Evolutionary conservation across 2,113 vertebrate species (phyloP), one percentile per base, ranked within the genome.

Genomic region (Nothocercus julius): DNA sequence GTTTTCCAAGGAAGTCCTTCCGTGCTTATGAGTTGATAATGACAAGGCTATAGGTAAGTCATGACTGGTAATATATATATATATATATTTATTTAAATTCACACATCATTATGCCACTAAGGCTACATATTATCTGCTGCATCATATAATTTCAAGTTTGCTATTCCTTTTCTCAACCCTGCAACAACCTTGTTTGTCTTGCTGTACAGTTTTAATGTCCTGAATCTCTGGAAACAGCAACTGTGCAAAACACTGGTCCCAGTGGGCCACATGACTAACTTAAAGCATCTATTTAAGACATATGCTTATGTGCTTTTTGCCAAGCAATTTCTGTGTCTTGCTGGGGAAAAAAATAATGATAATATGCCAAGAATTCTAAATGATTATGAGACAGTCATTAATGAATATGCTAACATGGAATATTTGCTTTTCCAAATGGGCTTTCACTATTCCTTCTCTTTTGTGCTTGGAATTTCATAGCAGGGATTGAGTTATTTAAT

Each of bases 241-340:
- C 74, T 62, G 34, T 38, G 22, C 42, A 87, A 82, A 18, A 19
- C 1, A 47, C n/a, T 67, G 70, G 22, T 73, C 74, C 24, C 63
- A 63, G 24, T 89, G 95, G 53, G 75, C 67, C 81, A 64, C 36
- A 64, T 75, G 86, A 94, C 74, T 87, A 70, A 49, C 45, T 63
- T 80, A 42, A 89, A 92, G n/a, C 67, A 85, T 74, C 32, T 80
- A 58, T 56, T 87, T 67, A 70, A 95, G 75, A 82, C 75, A 81
- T 53, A 70, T 42, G 67, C 49, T 85, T 83, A 87, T 89, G 72
- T 80, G 24, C 78, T 89, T 87, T 87, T 82, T 89, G 79, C 87
- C 82, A 93, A 90, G 61, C 44, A 69, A 18, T 68, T 92, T 83
- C 64, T 88, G n/a, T 84, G 63, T 58, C 86, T 92, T 89, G 25